These are phyloP conservation scores for Hydra vulgaris DNA, from an alignment of 30 jellyfish, hydroid and myxozoan species.

Conservation along the genomic window DNA sequence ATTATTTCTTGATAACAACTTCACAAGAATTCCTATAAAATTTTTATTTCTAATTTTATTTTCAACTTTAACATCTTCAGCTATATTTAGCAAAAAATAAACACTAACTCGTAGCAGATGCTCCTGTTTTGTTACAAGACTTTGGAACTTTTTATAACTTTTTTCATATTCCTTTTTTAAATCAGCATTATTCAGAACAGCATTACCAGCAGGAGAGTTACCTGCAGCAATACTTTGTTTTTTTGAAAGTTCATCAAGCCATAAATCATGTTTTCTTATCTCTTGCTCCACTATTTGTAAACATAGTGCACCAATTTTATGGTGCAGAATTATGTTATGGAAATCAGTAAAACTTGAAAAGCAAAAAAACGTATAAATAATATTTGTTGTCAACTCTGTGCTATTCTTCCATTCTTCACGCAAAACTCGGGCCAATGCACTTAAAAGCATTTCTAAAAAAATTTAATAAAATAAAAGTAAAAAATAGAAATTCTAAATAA, in stretches of 20 bases:
- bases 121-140: slow-evolving; percentile 72
- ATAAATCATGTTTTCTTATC: slow-evolving; percentile 56
- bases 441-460: slow-evolving; percentile 70
- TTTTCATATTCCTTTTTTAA: slow-evolving; percentile 76
- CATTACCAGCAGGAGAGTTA: too few relatives aligned
- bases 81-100: slow-evolving; percentile 69
- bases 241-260: slow-evolving; percentile 80
- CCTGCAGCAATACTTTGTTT: slow-evolving; percentile 46
- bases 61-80: slow-evolving; percentile 96
- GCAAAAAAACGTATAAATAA: slow-evolving; percentile 91
- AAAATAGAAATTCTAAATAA: too few relatives aligned
- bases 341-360: slow-evolving; percentile 95
- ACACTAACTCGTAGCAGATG: slow-evolving; percentile 92
- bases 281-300: slow-evolving; percentile 77
- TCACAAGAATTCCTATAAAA: slow-evolving; percentile 45
- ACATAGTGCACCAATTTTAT: slow-evolving; percentile 91
- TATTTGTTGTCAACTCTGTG: slow-evolving; percentile 85
- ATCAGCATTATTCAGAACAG: slow-evolving; percentile 50
- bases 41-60: slow-evolving; percentile 83
- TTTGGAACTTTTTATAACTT: slow-evolving; percentile 75
- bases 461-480: not conserved
- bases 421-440: slow-evolving; percentile 87
- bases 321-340: slow-evolving; percentile 67
- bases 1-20: slow-evolving; percentile 63
- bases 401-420: slow-evolving; percentile 98